Conservation (phyloP, 2,888 invertebrate genomes). For the Meandrusa payeni region DNA sequence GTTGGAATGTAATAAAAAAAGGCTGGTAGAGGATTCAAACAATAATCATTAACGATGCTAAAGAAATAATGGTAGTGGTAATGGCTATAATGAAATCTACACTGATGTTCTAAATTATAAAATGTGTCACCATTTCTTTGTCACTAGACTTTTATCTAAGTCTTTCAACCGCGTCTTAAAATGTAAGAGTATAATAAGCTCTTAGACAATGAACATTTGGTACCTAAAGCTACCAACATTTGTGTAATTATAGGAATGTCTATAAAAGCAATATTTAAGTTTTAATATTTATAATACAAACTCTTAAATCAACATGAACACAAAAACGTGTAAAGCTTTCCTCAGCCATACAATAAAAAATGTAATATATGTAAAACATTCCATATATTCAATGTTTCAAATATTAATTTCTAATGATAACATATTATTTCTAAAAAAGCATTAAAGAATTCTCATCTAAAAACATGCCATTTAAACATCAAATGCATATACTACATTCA, state of each 20-base stretch:
- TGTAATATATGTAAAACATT: not conserved
- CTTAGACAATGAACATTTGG: too few relatives aligned
- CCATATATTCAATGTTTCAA: not conserved
- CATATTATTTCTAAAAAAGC: not conserved
- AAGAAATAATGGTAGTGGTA: conserved; percentile 25
- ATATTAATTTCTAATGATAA: too few relatives aligned
- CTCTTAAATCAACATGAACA: too few relatives aligned
- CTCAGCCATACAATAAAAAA: conserved; percentile 3
- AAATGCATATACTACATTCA: not conserved
- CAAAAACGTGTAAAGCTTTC: conserved; percentile 3
- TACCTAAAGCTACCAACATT: too few relatives aligned
- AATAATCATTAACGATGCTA: conserved; percentile 20
- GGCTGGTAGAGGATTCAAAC: conserved; percentile 29
- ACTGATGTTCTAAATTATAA: conserved; percentile 5
- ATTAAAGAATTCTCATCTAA: not conserved
- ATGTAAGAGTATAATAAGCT: too few relatives aligned
- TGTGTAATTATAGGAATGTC: too few relatives aligned
- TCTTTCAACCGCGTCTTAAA: too few relatives aligned
- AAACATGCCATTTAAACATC: conserved; percentile 1
- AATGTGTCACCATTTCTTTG: too few relatives aligned
- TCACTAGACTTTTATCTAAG: too few relatives aligned
- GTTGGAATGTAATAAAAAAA: too few relatives aligned
- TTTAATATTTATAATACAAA: too few relatives aligned
- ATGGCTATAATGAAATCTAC: conserved; percentile 26
- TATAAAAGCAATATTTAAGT: too few relatives aligned